Percentiles rank a stretch among this genome's conserved stretches.
Conservation (phyloP, 2,113 vertebrate genomes). For the Cinclus mexicanus region DNA sequence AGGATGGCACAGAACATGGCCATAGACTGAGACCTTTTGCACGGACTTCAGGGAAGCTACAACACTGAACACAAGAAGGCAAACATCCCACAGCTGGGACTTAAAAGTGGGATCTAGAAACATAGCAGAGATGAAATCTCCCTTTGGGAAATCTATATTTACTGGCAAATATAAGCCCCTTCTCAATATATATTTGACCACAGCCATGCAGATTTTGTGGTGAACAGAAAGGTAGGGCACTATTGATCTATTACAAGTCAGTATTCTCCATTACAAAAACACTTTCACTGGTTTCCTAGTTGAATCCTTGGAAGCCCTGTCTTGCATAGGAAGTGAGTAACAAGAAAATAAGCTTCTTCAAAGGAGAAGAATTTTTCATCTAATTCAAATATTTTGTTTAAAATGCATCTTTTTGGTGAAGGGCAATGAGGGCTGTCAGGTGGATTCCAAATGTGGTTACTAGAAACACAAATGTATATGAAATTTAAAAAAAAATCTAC, state of each 20-base stretch:
- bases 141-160: not conserved
- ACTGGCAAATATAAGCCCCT: not conserved
- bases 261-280: not conserved
- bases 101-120: not conserved
- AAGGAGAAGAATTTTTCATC: not conserved
- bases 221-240: not conserved
- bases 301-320: not conserved
- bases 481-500: not conserved
- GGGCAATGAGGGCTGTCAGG: not conserved
- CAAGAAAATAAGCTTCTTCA: not conserved
- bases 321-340: not conserved
- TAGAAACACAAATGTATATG: conserved; percentile 35
- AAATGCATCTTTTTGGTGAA: conserved; percentile 12
- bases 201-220: not conserved
- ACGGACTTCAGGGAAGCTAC: not conserved
- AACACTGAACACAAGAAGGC: not conserved
- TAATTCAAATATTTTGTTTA: not conserved
- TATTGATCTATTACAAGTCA: not conserved
- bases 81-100: not conserved
- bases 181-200: not conserved
- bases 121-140: not conserved
- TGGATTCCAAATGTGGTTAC: not conserved
- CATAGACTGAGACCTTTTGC: not conserved
- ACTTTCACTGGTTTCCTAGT: not conserved
- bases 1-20: not conserved